Evolutionary conservation across 1,140 invertebrate species (phyloP).

Genomic region (Aphelinus atriplicis): DNA sequence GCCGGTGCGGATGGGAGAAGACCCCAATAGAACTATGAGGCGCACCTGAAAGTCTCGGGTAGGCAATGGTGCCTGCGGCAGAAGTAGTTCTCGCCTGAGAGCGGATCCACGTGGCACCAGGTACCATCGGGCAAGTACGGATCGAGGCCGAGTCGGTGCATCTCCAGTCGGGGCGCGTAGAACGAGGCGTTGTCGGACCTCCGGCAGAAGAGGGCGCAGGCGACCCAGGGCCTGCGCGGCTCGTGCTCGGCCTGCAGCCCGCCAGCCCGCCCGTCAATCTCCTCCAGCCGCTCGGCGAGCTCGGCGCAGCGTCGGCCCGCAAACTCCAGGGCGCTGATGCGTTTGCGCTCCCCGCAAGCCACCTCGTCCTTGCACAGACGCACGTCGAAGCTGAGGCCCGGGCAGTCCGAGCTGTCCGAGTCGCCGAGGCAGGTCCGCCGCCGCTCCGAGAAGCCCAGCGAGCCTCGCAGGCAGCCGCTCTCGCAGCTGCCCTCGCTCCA

Average conservation of each 20-base stretch:
- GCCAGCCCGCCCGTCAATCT: slow-evolving; percentile 70
- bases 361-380: slow-evolving; percentile 73
- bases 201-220: slow-evolving; percentile 79
- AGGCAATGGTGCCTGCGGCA: slow-evolving; percentile 79
- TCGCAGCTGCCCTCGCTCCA: slow-evolving; percentile 72
- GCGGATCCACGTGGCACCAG: slow-evolving; percentile 75
- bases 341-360: slow-evolving; percentile 72
- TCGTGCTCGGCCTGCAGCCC: slow-evolving; percentile 79
- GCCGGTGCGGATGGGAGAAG: no score
- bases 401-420: slow-evolving; percentile 67
- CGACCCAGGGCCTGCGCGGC: slow-evolving; percentile 76
- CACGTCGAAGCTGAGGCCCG: slow-evolving; percentile 72
- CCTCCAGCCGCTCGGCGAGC: slow-evolving; percentile 69
- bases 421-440: slow-evolving; percentile 69
- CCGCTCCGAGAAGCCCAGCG: slow-evolving; percentile 68
- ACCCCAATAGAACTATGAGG: no score
- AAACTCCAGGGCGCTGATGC: slow-evolving; percentile 67
- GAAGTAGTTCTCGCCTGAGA: slow-evolving; percentile 71
- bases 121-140: slow-evolving; percentile 85
- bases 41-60: slow-evolving; percentile 66
- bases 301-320: slow-evolving; percentile 72
- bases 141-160: slow-evolving; percentile 76
- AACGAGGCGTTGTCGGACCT: slow-evolving; percentile 72
- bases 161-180: slow-evolving; percentile 78
- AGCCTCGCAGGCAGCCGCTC: slow-evolving; percentile 75